Percentiles rank a stretch among this genome's conserved stretches.
phyloP scores from a whole-genome alignment of 2,888 invertebrate species.

The Chrysodeixis includens region DNA sequence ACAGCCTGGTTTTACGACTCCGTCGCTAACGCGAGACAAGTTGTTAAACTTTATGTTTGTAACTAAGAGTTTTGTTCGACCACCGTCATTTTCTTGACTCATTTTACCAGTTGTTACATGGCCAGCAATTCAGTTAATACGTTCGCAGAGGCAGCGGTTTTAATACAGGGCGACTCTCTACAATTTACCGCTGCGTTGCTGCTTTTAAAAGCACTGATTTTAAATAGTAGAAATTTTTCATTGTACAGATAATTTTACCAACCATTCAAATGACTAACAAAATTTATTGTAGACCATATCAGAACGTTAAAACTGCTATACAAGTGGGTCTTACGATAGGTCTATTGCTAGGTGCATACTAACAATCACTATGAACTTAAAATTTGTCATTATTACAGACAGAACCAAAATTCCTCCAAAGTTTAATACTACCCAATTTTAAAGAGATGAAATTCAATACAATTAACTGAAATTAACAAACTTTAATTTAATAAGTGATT shows the following conservation, averaged over 20 bases:
- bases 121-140: slow-evolving; percentile 5
- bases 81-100: slow-evolving; percentile 26
- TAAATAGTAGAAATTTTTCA: background rate
- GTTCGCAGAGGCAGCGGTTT: slow-evolving; percentile 4
- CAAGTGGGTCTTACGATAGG: background rate
- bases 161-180: background rate
- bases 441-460: no score
- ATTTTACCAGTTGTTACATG: slow-evolving; percentile 10
- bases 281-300: no score
- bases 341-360: no score
- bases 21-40: slow-evolving; percentile 43
- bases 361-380: no score
- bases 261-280: background rate
- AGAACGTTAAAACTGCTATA: background rate
- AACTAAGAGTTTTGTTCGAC: slow-evolving; percentile 25
- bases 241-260: background rate
- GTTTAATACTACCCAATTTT: no score
- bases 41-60: slow-evolving; percentile 52
- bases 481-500: background rate
- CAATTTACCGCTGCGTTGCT: background rate
- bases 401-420: no score
- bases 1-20: slow-evolving; percentile 45
- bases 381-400: no score
- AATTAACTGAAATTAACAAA: background rate
- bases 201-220: background rate